These are phyloP conservation scores for Manacus vitellinus DNA, from an alignment of 2,113 vertebrate species.

Conservation along the genomic window DNA sequence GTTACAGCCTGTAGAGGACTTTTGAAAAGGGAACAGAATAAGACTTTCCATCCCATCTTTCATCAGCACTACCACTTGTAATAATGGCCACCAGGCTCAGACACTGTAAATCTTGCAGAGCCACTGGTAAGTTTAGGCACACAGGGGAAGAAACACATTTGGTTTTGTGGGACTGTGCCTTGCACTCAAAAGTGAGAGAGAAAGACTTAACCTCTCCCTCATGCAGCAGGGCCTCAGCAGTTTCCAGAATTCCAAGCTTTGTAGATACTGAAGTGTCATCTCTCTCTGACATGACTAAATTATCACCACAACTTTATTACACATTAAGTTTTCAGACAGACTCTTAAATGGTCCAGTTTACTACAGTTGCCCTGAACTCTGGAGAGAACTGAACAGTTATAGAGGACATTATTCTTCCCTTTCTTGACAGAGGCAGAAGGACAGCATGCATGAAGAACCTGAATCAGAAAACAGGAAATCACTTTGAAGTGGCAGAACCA, in stretches of 20 bases:
- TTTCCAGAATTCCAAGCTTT: not conserved
- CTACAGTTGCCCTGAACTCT: not conserved
- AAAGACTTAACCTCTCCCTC: not conserved
- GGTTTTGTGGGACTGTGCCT: not conserved
- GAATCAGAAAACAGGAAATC: not conserved
- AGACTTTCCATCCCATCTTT: not conserved
- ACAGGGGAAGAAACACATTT: not conserved
- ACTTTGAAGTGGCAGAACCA: not conserved
- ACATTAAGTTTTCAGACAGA: not conserved
- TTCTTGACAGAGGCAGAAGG: not conserved
- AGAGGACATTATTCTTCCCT: not conserved
- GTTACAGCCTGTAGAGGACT: not conserved
- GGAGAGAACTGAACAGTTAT: not conserved
- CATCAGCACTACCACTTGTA: not conserved
- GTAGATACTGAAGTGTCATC: not conserved
- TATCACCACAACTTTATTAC: not conserved
- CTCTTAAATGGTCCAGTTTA: not conserved
- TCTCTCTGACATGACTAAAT: not conserved
- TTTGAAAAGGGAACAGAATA: not conserved
- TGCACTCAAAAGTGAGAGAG: not conserved
- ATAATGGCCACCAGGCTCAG: not conserved
- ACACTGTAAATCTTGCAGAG: not conserved
- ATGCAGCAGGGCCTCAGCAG: not conserved
- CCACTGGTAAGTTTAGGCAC: not conserved
- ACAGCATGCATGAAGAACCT: not conserved